Percentiles rank a stretch among this genome's conserved stretches.
phyloP scores from a whole-genome alignment of 2,113 vertebrate species.

The Cairina moschata region DNA sequence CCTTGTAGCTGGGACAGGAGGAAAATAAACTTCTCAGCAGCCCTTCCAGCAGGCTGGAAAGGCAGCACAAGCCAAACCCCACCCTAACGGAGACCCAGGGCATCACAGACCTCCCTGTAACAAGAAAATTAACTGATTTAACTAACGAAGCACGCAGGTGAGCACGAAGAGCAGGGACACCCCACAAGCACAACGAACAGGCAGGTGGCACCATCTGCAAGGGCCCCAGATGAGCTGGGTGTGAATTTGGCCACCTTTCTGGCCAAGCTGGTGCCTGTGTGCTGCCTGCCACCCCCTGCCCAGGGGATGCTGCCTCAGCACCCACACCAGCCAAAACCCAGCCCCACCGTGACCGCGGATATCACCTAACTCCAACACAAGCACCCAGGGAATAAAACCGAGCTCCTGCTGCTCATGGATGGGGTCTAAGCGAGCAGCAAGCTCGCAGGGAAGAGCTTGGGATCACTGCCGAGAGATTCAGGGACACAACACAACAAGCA shows the following conservation, averaged over 20 bases:
- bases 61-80: not conserved
- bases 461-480: not conserved
- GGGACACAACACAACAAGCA: not conserved
- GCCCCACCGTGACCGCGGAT: fast-evolving
- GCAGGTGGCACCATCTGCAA: not conserved
- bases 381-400: not conserved
- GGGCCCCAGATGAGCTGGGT: too few relatives aligned
- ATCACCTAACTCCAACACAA: not conserved
- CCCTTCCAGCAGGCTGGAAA: not conserved
- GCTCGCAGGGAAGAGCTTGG: not conserved
- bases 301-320: too few relatives aligned
- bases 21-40: not conserved
- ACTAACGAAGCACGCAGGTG: not conserved
- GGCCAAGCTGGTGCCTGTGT: too few relatives aligned
- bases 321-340: too few relatives aligned
- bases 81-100: not conserved
- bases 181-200: not conserved
- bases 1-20: not conserved
- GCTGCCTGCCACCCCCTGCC: too few relatives aligned
- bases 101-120: not conserved
- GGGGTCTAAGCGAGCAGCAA: not conserved
- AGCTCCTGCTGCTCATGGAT: not conserved
- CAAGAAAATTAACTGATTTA: not conserved
- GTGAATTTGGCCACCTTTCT: too few relatives aligned
- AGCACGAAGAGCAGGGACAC: not conserved